Base-by-base conservation (phyloP, 2,888 invertebrate genomes). In the Torymus aiolomorphi region DNA sequence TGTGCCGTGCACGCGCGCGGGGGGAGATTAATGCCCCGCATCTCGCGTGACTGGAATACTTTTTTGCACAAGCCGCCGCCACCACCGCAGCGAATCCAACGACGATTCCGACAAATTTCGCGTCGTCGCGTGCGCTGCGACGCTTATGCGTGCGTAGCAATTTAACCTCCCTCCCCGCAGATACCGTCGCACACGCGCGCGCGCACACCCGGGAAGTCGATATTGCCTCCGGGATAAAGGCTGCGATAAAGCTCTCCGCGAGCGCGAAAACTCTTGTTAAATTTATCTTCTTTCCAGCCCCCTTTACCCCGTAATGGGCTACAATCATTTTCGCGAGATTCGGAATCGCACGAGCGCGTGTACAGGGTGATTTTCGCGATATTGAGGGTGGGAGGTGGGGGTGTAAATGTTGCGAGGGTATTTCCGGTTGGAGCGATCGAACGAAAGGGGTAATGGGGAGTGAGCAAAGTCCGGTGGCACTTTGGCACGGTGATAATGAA, bases 11-110 rank as follows among this genome's bases (percentile, higher is more conserved):
- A 5, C 49, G 74, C 52, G 62, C 59, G 56, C 24, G n/a, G 24
- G 51, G 20, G 12, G 13, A 69, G 63, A 69, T 67, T 62, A 73
- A 70, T 72, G 72, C 20, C 65, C 59, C n/a, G 59, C 62, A 51
- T 77, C 75, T 87, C 85, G 87, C 87, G 86, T 87, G 87, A 87
- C 85, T 79, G 61, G 83, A 82, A 83, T 82, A 85, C 85, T 84
- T 66, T 57, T 77, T 71, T 42, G 3, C 20, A 16, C 31, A 5
- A 11, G 16, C 51, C 2, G 11, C 11, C 3, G 70, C 14, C 2
- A 4, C 11, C 3, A 57, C 14, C 5, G 69, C 18, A 42, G 49
- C 42, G 57, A 56, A 57, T 18, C 16, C 13, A 16, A 59, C 69
- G 70, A 67, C 63, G 52, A 49, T 63, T 62, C 65, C 59, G 62